Evolutionary conservation across 1,140 invertebrate species (phyloP).

Genomic region (Lasioglossum albipes): DNA sequence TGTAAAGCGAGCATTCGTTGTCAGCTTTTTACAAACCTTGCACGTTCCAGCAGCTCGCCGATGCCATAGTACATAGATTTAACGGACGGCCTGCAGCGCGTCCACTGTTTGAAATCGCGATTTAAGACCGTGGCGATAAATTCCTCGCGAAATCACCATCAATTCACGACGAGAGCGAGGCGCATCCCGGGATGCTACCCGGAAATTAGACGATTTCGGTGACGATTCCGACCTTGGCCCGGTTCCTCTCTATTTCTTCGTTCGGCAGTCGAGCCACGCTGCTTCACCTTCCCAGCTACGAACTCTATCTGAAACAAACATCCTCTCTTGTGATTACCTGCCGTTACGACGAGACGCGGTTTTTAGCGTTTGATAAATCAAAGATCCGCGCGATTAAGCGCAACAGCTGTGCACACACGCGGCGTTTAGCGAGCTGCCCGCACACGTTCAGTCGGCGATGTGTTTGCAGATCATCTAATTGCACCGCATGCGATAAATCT

Average conservation of each 20-base stretch:
- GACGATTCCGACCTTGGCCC: slow-evolving; percentile 16
- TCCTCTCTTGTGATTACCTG: neutral
- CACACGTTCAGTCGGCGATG: neutral
- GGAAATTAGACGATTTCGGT: slow-evolving; percentile 31
- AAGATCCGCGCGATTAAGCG: neutral
- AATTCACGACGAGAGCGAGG: neutral
- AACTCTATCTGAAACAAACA: slow-evolving; percentile 42
- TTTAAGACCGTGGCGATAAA: neutral
- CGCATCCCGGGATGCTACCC: neutral
- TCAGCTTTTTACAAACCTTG: slow-evolving; percentile 31
- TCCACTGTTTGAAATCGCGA: neutral
- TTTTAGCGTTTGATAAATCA: neutral
- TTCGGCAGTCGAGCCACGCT: neutral
- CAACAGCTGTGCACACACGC: slow-evolving; percentile 10
- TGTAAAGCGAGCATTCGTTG: neutral
- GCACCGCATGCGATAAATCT: too few species aligned
- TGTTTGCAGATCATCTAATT: neutral
- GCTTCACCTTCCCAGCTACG: neutral
- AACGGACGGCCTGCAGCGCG: neutral
- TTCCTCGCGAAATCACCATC: slow-evolving; percentile 2
- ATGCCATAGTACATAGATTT: slow-evolving; percentile 11
- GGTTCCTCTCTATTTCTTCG: slow-evolving; percentile 15
- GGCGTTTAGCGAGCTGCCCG: too few species aligned
- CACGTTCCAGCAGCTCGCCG: neutral
- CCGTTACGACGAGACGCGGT: neutral